Evolutionary conservation across 2,113 vertebrate species (phyloP).

Genomic region (Empidonax alnorum): DNA sequence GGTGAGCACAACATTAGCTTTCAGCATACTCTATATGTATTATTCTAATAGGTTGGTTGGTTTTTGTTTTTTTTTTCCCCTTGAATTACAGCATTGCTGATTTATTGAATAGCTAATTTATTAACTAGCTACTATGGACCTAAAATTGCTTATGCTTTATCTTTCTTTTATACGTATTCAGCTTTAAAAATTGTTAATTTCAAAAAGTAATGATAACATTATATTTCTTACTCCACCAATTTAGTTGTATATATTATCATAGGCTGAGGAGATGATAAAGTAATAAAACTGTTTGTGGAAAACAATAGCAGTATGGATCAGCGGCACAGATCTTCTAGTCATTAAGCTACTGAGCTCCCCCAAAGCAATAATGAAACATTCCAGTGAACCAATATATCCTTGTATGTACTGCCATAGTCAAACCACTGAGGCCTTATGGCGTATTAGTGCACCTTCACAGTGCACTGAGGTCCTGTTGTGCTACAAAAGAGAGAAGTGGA

Average conservation of each 20-base stretch:
- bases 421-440: not conserved
- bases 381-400: not conserved
- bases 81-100: not conserved
- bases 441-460: not conserved
- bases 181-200: not conserved
- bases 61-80: not conserved
- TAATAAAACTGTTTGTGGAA: not conserved
- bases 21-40: not conserved
- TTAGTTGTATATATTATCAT: not conserved
- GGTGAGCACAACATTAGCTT: not conserved
- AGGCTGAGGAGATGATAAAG: not conserved
- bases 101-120: not conserved
- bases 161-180: not conserved
- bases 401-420: not conserved
- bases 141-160: not conserved
- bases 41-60: not conserved
- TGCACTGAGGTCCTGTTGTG: not conserved
- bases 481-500: not conserved
- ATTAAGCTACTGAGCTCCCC: not conserved
- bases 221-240: not conserved
- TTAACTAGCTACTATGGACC: not conserved
- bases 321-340: not conserved
- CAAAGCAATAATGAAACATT: not conserved
- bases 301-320: not conserved
- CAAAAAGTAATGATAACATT: not conserved